phyloP scores from a whole-genome alignment of 2,797 vertebrate genomes.

The Aulostomus chinensis region DNA sequence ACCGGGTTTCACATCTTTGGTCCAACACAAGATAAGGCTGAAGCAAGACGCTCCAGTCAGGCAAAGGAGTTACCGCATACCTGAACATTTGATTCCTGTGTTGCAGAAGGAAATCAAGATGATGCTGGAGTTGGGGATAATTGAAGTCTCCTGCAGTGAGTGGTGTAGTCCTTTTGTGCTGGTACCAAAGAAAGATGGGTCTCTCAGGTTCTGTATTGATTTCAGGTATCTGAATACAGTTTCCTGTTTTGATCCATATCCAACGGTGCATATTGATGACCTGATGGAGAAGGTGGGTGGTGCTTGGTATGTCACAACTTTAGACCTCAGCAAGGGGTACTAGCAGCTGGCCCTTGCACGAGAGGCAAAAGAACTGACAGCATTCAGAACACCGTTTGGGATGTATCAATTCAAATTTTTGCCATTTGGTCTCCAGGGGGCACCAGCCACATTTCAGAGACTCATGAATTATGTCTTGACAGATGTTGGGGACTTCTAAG shows the following conservation, averaged over 20 bases:
- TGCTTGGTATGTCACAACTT: too few relatives aligned
- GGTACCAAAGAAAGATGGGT: not conserved
- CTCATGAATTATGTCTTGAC: too few relatives aligned
- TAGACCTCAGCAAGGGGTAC: too few relatives aligned
- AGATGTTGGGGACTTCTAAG: too few relatives aligned
- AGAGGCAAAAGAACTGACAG: too few relatives aligned
- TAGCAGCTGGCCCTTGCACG: too few relatives aligned
- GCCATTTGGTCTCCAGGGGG: too few relatives aligned
- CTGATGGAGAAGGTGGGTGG: conserved; percentile 1
- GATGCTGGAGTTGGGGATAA: not conserved
- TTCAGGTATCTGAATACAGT: conserved; percentile 1
- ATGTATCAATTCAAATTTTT: too few relatives aligned
- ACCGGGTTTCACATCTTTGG: not conserved
- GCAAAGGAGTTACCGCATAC: conserved; percentile 2
- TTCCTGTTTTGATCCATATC: not conserved
- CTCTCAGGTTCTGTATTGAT: not conserved
- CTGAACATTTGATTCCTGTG: not conserved
- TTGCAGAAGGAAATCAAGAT: not conserved
- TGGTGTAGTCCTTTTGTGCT: too few relatives aligned
- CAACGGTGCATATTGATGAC: not conserved
- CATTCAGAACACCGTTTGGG: too few relatives aligned
- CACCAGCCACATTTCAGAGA: too few relatives aligned
- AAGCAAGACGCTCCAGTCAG: not conserved
- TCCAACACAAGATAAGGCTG: not conserved
- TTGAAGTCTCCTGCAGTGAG: not conserved